Percentiles rank a stretch among this genome's conserved stretches.
Evolutionary conservation across 1,140 invertebrate genomes (phyloP).

Genomic region (Melanaphis sacchari): DNA sequence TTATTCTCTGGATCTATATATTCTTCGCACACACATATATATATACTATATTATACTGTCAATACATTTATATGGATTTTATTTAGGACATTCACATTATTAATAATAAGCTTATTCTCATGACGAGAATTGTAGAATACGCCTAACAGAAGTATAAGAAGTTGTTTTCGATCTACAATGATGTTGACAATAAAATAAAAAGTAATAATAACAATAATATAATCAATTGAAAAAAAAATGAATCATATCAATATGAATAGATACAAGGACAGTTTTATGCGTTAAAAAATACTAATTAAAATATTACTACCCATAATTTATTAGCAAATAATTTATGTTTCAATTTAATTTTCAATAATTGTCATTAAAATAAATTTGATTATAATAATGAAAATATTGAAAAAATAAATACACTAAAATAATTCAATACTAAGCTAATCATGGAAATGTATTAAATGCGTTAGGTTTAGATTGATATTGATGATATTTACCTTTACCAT

Average conservation of each 20-base stretch:
- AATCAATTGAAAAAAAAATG: not conserved
- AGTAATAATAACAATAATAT: not conserved
- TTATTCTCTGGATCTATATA: not conserved
- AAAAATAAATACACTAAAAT: not conserved
- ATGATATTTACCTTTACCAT: conserved; percentile 10
- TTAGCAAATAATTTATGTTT: too few relatives aligned
- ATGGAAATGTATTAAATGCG: not conserved
- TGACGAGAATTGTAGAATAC: not conserved
- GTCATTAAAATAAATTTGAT: not conserved
- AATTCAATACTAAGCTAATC: not conserved
- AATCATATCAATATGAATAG: not conserved
- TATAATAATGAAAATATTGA: not conserved
- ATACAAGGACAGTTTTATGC: not conserved
- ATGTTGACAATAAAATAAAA: not conserved
- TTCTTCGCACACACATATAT: not conserved
- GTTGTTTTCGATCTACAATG: not conserved
- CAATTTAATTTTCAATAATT: too few relatives aligned
- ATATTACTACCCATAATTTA: not conserved
- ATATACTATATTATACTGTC: not conserved
- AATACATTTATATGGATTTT: not conserved
- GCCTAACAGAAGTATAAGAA: not conserved
- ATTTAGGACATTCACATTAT: not conserved
- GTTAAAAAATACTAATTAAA: not conserved
- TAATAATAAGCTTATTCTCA: not conserved
- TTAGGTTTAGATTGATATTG: not conserved